Evolutionary conservation across 2,797 vertebrate genomes (phyloP), one percentile per base, ranked within the genome.

Genomic region (Hydrolagus colliei): DNA sequence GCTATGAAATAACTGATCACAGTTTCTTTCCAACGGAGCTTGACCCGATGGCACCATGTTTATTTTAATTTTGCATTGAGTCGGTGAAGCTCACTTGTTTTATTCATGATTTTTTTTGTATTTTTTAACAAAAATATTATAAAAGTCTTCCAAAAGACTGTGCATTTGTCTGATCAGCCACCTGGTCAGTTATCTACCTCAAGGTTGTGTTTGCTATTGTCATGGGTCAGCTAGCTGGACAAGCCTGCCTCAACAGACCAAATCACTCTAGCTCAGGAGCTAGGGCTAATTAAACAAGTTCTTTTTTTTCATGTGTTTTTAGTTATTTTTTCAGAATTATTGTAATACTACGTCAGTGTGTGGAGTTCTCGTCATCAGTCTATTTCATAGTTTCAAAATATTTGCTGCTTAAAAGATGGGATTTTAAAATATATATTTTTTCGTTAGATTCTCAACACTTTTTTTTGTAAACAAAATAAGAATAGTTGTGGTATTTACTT

Each of bases 171-270:
- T 96, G 95, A 95, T 95, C 95, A 95, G 95, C 95, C 92, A 92
- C 94, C 93, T 94, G 96, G 97, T 96, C 96, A 96, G 94, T 96
- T 96, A 97, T 97, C 97, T 99, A 99, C 98, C 97, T 99, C 98
- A 98, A 95, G 96, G 94, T 95, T 96, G 95, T 92, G 92, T 96
- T 97, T 95, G 93, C 92, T 96, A 98, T 95, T 96, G 92, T 96
- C 95, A 90, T 93, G 93, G 95, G 95, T 95, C 94, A 96, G 96
- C 96, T 97, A 96, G 97, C 97, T 95, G 96, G 96, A 96, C 96
- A 97, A 96, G 95, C 96, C 97, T 96, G 95, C 94, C 95, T 95
- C 95, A 94, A 94, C 96, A 97, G 97, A 99, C 97, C 97, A 98
- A 98, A 97, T 91, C 94, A 95, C 94, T 95, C 95, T 95, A 91